Evolutionary conservation across 1,140 invertebrate species (phyloP).

Genomic region (Drosophila setifemur): DNA sequence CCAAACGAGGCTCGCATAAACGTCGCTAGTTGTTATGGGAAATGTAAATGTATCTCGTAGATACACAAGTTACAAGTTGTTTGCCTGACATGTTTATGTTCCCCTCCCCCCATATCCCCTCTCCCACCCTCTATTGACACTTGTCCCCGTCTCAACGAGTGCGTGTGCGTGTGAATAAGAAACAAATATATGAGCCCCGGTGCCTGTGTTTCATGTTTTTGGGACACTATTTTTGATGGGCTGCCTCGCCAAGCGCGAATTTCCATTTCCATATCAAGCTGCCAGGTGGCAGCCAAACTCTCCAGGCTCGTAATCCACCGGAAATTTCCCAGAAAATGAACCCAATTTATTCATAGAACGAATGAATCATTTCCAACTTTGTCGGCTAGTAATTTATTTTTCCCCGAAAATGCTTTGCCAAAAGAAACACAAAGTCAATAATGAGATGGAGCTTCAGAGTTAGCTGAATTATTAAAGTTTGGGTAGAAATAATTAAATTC

Average conservation of each 20-base stretch:
- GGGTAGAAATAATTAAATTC: too few species aligned
- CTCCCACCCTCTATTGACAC: slow-evolving; percentile 29
- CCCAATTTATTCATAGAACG: slow-evolving; percentile 42
- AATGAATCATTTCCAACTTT: slow-evolving; percentile 26
- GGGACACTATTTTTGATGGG: slow-evolving; percentile 32
- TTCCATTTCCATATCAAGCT: slow-evolving; percentile 24
- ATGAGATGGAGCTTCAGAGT: not conserved
- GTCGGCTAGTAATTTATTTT: slow-evolving; percentile 22
- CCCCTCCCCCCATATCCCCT: not conserved
- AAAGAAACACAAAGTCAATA: not conserved
- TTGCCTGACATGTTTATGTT: slow-evolving; percentile 44
- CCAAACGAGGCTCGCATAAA: slow-evolving; percentile 49
- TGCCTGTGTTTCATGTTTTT: slow-evolving; percentile 23
- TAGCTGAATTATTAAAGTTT: too few species aligned
- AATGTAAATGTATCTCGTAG: slow-evolving; percentile 56
- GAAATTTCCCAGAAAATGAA: slow-evolving; percentile 30
- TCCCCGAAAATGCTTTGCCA: not conserved
- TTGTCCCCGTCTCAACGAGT: slow-evolving; percentile 38
- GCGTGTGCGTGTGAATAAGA: not conserved
- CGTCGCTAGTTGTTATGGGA: slow-evolving; percentile 60
- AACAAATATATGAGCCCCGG: slow-evolving; percentile 1
- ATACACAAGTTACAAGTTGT: slow-evolving; percentile 62
- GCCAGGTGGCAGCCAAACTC: slow-evolving; percentile 3
- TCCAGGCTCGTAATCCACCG: not conserved
- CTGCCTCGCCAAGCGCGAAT: slow-evolving; percentile 4